Percentiles rank a stretch among this genome's conserved stretches.
These are phyloP conservation scores for Scophthalmus maximus DNA, from an alignment of 2,113 vertebrate genomes.

Conservation along the genomic window DNA sequence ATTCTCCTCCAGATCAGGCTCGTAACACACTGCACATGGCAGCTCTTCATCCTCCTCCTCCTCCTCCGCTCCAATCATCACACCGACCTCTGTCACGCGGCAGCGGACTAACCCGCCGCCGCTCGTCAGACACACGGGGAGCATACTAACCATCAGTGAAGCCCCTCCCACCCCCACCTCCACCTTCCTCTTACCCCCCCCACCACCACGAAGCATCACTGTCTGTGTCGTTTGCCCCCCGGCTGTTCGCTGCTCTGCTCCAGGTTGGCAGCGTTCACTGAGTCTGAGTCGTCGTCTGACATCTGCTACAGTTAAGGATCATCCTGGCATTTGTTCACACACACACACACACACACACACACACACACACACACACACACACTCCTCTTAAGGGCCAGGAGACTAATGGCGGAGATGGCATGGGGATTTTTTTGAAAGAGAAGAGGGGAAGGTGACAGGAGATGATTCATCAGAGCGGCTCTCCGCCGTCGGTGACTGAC, in stretches of 20 bases:
- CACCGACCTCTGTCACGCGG: neutral
- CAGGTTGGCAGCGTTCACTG: conserved; percentile 68
- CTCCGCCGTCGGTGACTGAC: conserved; percentile 66
- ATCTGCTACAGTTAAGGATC: conserved; percentile 80
- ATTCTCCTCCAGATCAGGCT: conserved; percentile 20
- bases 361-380: conserved; percentile 25
- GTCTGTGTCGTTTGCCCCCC: conserved; percentile 49
- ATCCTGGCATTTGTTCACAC: conserved; percentile 64
- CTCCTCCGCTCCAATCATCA: neutral
- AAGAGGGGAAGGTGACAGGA: conserved; percentile 72
- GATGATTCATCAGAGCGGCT: conserved; percentile 74
- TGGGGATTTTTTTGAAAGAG: conserved; percentile 64
- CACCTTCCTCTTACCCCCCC: neutral
- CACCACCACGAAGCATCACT: conserved; percentile 39
- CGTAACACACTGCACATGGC: conserved; percentile 21
- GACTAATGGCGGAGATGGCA: conserved; percentile 78
- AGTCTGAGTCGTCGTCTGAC: conserved; percentile 67
- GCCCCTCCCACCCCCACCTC: neutral
- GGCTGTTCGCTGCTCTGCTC: conserved; percentile 51
- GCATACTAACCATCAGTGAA: conserved; percentile 30
- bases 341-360: conserved; percentile 18
- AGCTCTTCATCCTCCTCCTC: conserved; percentile 4
- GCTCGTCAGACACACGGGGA: conserved; percentile 24
- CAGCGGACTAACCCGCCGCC: neutral
- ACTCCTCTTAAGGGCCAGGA: conserved; percentile 58